Evolutionary conservation across 2,888 invertebrate species (phyloP), one percentile per base, ranked within the genome.

Genomic region (Pilophorus perplexus): DNA sequence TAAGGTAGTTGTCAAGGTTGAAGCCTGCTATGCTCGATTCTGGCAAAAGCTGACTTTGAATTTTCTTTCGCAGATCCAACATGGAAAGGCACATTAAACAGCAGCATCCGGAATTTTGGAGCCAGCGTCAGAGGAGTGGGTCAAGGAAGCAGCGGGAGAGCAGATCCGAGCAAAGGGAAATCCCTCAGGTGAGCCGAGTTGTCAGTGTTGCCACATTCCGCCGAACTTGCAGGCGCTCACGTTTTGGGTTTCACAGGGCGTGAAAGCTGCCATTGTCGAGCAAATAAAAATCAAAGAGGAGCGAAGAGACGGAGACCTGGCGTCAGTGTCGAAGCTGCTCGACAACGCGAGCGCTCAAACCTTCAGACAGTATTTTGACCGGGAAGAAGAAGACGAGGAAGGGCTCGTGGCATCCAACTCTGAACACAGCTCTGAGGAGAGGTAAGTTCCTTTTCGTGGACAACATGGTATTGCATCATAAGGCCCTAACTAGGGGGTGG

Each of bases 71-170:
- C 33, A 82, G 92, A n/a, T 93, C 93, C 8, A 94, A 95, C 74
- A 94, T 94, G 92, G 94, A 94, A 76, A 82, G 93, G 0, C 95
- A 95, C 73, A 90, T 94, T 2, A 94, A 94, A 75, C 93, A 93
- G 73, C 93, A 94, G 73, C 95, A 95, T 79, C 93, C 93, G 0
- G 89, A 91, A 69, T 88, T 85, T 74, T 93, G 93, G 88, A 89
- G 89, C 60, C 88, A 90, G 70, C 73, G 72, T 10, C 73, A 74
- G 37, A 67, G 73, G 14, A 59, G 37, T 20, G 66, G 66, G 1
- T 50, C 52, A 1, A 27, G 66, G 37, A 66, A 66, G 18, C 25
- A 42, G n/a, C 44, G 66, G n/a, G 66, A 66, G 12, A 18, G 23
- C 5, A 38, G 46, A 18, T 8, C 27, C 33, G 65, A 65, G 16